These are phyloP conservation scores for Bursaphelenchus okinawaensis DNA, from an alignment of 2,888 invertebrate genomes.

Conservation along the genomic window DNA sequence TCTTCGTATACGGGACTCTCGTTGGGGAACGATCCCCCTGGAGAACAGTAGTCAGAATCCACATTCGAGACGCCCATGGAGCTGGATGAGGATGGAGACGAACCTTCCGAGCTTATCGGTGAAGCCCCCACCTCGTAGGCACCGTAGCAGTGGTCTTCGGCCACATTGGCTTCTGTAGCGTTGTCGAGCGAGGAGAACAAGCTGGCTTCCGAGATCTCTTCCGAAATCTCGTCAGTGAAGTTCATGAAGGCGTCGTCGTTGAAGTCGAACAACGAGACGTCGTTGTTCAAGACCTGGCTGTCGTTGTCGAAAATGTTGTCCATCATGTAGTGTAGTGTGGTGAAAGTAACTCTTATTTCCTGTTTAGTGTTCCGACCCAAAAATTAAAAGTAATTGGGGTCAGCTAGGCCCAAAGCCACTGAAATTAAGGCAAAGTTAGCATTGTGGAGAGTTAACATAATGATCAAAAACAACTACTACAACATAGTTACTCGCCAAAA, in stretches of 20 bases:
- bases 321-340: not conserved
- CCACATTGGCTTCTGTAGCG: not conserved
- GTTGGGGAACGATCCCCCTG: not conserved
- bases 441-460: no score
- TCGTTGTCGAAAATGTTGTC: not conserved
- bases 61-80: not conserved
- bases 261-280: not conserved
- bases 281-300: not conserved
- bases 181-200: not conserved
- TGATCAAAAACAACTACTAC: no score
- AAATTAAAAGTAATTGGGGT: no score
- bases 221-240: not conserved
- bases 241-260: not conserved
- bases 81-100: conserved; percentile 6
- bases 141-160: not conserved
- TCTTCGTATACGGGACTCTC: not conserved
- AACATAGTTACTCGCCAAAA: no score
- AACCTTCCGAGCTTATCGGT: conserved; percentile 9
- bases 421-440: no score
- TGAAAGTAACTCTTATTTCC: no score
- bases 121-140: not conserved
- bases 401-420: no score
- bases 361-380: no score
- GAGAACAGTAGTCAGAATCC: not conserved
- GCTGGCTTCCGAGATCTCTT: not conserved